phyloP scores from a whole-genome alignment of 2,888 invertebrate genomes.

The Notodonta ziczac region DNA sequence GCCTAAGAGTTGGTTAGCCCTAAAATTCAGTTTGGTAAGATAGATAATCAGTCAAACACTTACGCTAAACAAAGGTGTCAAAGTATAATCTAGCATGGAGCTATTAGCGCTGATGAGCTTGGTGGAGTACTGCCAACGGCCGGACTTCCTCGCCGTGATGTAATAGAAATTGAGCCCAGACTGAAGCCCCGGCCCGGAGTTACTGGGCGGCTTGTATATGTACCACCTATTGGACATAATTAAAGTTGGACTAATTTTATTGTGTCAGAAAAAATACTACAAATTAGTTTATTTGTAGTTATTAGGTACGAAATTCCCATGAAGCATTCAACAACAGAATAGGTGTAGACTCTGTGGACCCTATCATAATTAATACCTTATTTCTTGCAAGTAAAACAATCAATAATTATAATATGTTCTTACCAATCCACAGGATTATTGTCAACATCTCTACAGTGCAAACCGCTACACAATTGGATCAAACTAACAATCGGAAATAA shows the following conservation, averaged over 20 bases:
- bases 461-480: background rate
- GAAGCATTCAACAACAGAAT: too few species aligned
- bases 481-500: background rate
- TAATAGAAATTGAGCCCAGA: conserved; percentile 53
- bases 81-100: conserved; percentile 59
- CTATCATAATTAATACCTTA: background rate
- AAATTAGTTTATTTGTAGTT: background rate
- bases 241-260: too few species aligned
- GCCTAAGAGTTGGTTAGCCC: too few species aligned
- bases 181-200: conserved; percentile 30
- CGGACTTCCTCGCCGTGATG: conserved; percentile 45
- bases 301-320: too few species aligned
- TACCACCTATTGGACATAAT: conserved; percentile 58
- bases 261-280: background rate
- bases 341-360: background rate
- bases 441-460: conserved; percentile 1
- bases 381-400: too few species aligned
- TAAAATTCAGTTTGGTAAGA: too few species aligned
- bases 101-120: conserved; percentile 38
- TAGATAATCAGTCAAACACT: conserved; percentile 14
- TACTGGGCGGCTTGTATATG: conserved; percentile 63
- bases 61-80: conserved; percentile 57
- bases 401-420: background rate
- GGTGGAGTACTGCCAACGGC: conserved; percentile 48
- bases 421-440: background rate